phyloP scores from a whole-genome alignment of 2,113 vertebrate genomes.

The Epinephelus fuscoguttatus region DNA sequence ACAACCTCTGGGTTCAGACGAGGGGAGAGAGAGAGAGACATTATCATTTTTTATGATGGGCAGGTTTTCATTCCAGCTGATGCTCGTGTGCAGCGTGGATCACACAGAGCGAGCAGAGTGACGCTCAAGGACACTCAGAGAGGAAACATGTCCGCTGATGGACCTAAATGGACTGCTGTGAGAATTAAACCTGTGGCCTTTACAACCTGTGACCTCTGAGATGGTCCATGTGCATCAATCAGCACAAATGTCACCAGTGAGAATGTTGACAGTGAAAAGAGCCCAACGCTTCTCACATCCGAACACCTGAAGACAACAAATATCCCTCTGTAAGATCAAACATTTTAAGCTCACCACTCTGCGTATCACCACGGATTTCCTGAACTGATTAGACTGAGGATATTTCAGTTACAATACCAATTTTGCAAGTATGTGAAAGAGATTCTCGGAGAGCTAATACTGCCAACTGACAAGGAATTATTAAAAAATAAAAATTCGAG shows the following conservation, averaged over 20 bases:
- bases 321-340: too few species aligned
- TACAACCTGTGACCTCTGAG: slow-evolving; percentile 13
- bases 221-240: background rate
- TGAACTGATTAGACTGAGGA: too few species aligned
- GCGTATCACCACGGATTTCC: too few species aligned
- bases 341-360: too few species aligned
- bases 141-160: background rate
- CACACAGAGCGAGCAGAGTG: background rate
- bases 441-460: too few species aligned
- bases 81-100: background rate
- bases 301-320: too few species aligned
- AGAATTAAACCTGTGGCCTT: slow-evolving; percentile 16
- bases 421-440: too few species aligned
- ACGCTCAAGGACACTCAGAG: slow-evolving; percentile 1
- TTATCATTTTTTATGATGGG: background rate
- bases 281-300: background rate
- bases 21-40: background rate
- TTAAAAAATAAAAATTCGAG: too few species aligned
- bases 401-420: too few species aligned
- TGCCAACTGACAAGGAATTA: too few species aligned
- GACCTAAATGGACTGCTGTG: slow-evolving; percentile 3
- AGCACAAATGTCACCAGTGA: background rate
- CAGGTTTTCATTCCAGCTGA: background rate
- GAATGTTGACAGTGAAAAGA: background rate
- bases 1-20: slow-evolving; percentile 59